Base-by-base conservation (phyloP, 2,113 vertebrate species). In the Scalopus aquaticus region DNA sequence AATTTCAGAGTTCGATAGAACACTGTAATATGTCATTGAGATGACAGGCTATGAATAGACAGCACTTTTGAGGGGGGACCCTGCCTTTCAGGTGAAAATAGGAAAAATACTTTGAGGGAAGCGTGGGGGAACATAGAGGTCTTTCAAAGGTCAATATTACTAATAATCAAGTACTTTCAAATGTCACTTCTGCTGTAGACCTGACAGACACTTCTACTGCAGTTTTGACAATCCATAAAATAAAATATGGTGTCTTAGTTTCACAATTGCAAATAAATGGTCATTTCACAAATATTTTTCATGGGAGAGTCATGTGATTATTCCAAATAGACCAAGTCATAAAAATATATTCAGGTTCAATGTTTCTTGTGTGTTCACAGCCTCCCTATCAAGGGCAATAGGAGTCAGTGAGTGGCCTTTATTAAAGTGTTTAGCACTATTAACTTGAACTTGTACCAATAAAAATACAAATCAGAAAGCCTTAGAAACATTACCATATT, bases 81-180 rank as follows among this genome's bases (percentile, higher is more conserved):
- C 13, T 72, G 11, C 28, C 39, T 77, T 6, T 65, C 76, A 76
- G 81, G 93, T 20, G 85, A 79, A 94, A 96, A 90, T 5, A 86
- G 26, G 22, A 76, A 12, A 95, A 16, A 77, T 94, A 56, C 91
- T 74, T 95, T 91, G 69, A 94, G 30, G 6, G 30, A 91, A 83
- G 20, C 26, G 62, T 62, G 67, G 26, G 16, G 11, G 8, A 19
- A 13, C 39, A 64, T 24, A 6, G 15, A 72, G 6, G 15, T 85
- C 42, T 56, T 56, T 89, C 74, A 37, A 96, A 80, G 51, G 70
- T 85, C 65, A 85, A 79, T 65, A 83, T 0, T 20, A 74, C 20
- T 81, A 46, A 80, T 85, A 12, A 26, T 30, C 9, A 65, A 89
- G 51, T 85, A 76, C 42, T 94, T 88, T 85, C 37, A 80, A 70